A percentile compares a stretch with the other conserved stretches of the same genome.
Evolutionary conservation across 2,888 invertebrate species (phyloP).

Genomic region (Pristionchus japonicus): DNA sequence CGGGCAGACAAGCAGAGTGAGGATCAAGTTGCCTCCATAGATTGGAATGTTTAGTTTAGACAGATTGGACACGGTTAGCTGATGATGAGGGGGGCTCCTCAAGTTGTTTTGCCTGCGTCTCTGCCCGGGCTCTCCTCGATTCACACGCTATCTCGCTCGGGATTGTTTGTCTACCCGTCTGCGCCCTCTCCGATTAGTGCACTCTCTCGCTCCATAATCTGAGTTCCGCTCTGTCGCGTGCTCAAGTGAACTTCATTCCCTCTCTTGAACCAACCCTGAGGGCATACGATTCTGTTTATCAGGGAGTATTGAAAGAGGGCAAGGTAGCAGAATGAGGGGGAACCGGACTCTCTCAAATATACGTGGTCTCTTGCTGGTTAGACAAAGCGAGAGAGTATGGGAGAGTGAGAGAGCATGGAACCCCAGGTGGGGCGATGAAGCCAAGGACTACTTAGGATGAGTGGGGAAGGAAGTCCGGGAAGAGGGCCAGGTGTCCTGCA

Average conservation of each 20-base stretch:
- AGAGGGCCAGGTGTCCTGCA: neutral
- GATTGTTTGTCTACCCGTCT: conserved; percentile 17
- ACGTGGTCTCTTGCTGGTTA: too few relatives aligned
- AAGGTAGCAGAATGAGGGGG: too few relatives aligned
- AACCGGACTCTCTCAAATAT: too few relatives aligned
- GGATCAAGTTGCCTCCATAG: neutral
- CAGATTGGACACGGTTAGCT: conserved; percentile 38
- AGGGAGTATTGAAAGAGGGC: too few relatives aligned
- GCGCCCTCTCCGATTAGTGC: neutral
- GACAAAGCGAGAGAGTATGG: too few relatives aligned
- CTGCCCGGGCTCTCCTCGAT: neutral
- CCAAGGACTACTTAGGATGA: conserved; percentile 22
- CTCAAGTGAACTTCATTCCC: conserved; percentile 3
- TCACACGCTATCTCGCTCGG: neutral
- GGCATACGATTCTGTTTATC: conserved; percentile 18
- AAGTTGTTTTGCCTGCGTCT: conserved; percentile 24
- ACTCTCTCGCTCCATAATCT: neutral
- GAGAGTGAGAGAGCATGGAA: neutral
- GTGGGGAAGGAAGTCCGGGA: conserved; percentile 26
- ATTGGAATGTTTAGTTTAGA: conserved; percentile 43
- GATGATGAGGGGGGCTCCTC: neutral
- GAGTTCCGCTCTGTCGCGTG: neutral
- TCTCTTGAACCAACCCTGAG: neutral
- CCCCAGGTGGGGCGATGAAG: conserved; percentile 8
- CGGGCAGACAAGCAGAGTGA: neutral